phyloP scores from a whole-genome alignment of 2,888 invertebrate genomes.

The Pilophorus perplexus region DNA sequence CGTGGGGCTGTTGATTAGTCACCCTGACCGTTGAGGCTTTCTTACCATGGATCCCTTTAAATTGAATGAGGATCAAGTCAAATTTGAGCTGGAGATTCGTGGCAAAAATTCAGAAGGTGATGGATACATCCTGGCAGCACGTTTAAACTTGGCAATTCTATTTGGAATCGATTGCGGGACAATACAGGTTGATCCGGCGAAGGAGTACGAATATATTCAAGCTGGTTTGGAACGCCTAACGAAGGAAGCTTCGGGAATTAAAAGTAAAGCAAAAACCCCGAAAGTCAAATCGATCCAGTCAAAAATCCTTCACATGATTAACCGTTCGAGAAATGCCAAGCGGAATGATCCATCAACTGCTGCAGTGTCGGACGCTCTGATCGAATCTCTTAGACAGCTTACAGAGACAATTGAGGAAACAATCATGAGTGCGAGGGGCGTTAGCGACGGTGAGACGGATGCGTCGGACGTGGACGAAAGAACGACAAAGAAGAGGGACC shows the following conservation, averaged over 20 bases:
- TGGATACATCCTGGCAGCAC: not conserved
- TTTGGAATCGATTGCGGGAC: not conserved
- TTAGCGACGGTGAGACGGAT: not conserved
- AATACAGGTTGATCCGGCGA: not conserved
- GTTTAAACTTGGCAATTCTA: not conserved
- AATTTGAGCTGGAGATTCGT: not conserved
- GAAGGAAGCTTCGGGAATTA: not conserved
- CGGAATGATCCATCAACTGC: not conserved
- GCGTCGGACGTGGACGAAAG: not conserved
- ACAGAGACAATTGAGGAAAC: not conserved
- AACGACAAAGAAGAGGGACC: not conserved
- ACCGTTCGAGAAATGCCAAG: not conserved
- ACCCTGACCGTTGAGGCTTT: no score
- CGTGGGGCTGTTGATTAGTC: no score
- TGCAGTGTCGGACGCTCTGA: not conserved
- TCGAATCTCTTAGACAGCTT: not conserved
- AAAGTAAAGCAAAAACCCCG: not conserved
- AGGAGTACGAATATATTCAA: not conserved
- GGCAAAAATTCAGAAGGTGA: not conserved
- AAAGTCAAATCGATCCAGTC: not conserved
- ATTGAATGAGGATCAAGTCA: not conserved
- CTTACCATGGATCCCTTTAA: not conserved
- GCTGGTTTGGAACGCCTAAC: not conserved
- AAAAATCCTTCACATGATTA: not conserved
- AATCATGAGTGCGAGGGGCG: not conserved